Conservation (phyloP, 1,140 invertebrate genomes). For the honey bee (Apis mellifera) region DNA sequence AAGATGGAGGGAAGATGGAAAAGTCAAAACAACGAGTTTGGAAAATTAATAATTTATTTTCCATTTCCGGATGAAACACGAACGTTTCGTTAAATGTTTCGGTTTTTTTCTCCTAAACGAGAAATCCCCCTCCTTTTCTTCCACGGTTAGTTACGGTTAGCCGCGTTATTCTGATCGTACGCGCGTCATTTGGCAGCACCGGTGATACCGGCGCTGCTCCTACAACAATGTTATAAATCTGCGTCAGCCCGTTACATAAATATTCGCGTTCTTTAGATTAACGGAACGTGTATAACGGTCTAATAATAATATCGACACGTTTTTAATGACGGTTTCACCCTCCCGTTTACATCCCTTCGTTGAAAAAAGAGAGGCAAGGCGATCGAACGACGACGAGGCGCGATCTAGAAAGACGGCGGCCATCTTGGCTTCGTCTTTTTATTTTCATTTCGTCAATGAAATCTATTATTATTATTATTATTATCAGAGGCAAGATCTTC, state of each 20-base stretch:
- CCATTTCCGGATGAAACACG: not conserved
- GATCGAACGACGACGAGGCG: too few species aligned
- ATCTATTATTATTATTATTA: too few species aligned
- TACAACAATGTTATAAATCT: conserved; percentile 51
- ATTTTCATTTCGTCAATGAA: too few species aligned
- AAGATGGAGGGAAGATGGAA: not conserved
- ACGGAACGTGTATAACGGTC: not conserved
- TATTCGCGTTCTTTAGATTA: conserved; percentile 34
- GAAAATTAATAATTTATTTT: conserved; percentile 1
- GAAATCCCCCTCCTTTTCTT: not conserved
- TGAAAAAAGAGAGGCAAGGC: not conserved
- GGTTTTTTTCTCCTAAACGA: too few species aligned
- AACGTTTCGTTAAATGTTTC: too few species aligned
- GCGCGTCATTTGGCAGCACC: conserved; percentile 41
- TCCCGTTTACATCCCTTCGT: too few species aligned
- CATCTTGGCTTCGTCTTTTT: not conserved
- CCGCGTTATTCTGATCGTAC: conserved; percentile 37
- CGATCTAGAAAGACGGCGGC: not conserved
- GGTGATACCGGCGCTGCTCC: conserved; percentile 34
- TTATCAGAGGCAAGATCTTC: too few species aligned
- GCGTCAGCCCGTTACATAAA: conserved; percentile 43
- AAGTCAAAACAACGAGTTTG: too few species aligned
- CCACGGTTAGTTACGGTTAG: not conserved
- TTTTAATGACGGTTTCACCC: conserved; percentile 5
- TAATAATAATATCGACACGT: conserved; percentile 40